phyloP scores from a whole-genome alignment of 2,113 vertebrate genomes.

The Lasiurus cinereus region DNA sequence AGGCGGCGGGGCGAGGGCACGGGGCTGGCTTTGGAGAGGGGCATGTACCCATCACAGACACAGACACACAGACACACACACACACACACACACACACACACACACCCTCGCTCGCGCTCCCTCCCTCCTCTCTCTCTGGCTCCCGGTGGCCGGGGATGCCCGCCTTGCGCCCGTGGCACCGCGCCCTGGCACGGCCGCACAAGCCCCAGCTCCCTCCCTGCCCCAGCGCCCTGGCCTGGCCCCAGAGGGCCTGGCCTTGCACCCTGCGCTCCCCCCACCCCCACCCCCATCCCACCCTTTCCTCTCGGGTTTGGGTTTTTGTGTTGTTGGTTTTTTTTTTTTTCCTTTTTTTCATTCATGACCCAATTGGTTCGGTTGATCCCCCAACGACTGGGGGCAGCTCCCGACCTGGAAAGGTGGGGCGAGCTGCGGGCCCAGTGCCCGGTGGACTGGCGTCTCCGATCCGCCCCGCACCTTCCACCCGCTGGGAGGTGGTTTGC shows the following conservation, averaged over 20 bases:
- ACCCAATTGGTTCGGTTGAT: conserved; percentile 15
- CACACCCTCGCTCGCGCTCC: not conserved
- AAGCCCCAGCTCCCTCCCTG: not conserved
- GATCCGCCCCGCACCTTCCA: not conserved
- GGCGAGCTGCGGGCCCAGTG: not conserved
- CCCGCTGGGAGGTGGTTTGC: not conserved
- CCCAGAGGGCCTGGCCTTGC: not conserved
- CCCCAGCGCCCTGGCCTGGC: not conserved
- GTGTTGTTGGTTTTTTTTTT: not conserved
- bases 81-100: not conserved
- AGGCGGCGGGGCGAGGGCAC: not conserved
- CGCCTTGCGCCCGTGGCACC: conserved; percentile 50
- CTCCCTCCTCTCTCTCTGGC: not conserved
- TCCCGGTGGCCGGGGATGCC: not conserved
- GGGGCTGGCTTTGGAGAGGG: conserved; percentile 25
- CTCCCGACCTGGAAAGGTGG: conserved; percentile 34
- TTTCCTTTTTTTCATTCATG: conserved; percentile 3
- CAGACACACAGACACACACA: not conserved
- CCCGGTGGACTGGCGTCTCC: not conserved
- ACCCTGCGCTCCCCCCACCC: not conserved
- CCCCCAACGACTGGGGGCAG: not conserved
- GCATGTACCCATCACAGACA: not conserved
- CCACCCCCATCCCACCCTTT: not conserved
- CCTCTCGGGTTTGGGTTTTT: not conserved
- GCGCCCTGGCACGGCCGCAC: conserved; percentile 1